Percentiles rank a stretch among this genome's conserved stretches.
These are phyloP conservation scores for Metallyticus violacea DNA, from an alignment of 2,888 invertebrate genomes.

Conservation along the genomic window DNA sequence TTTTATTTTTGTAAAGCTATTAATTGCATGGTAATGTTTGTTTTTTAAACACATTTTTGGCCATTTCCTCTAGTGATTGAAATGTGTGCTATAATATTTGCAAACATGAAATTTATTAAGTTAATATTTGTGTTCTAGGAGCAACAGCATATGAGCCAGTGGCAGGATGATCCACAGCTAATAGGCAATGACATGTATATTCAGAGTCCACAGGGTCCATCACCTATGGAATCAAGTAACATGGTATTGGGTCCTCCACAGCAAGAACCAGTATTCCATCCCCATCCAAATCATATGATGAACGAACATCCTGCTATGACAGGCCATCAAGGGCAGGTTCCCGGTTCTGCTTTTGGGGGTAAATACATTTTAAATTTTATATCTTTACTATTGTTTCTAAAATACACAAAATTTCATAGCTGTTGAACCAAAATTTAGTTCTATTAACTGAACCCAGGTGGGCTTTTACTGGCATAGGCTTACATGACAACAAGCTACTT, in stretches of 20 bases:
- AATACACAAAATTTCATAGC: no score
- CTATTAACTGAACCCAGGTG: no score
- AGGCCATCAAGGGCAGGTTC: neutral
- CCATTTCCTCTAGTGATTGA: no score
- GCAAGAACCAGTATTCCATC: neutral
- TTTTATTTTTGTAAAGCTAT: no score
- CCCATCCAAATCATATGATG: neutral
- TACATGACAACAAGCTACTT: no score
- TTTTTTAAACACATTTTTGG: no score
- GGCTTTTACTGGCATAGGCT: no score
- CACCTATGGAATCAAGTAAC: neutral
- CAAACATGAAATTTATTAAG: no score
- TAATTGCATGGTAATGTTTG: no score
- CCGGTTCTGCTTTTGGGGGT: neutral
- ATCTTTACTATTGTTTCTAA: no score
- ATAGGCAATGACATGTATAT: neutral
- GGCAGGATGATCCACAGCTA: neutral
- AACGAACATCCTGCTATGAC: neutral
- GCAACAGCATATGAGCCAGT: neutral
- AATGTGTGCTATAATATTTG: no score
- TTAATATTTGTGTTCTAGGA: neutral
- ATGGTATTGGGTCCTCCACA: neutral
- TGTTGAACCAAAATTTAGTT: no score
- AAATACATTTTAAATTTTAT: neutral
- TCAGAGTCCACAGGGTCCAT: neutral